Evolutionary conservation across 2,113 vertebrate genomes (phyloP), one percentile per base, ranked within the genome.

Genomic region (Corapipo altera): DNA sequence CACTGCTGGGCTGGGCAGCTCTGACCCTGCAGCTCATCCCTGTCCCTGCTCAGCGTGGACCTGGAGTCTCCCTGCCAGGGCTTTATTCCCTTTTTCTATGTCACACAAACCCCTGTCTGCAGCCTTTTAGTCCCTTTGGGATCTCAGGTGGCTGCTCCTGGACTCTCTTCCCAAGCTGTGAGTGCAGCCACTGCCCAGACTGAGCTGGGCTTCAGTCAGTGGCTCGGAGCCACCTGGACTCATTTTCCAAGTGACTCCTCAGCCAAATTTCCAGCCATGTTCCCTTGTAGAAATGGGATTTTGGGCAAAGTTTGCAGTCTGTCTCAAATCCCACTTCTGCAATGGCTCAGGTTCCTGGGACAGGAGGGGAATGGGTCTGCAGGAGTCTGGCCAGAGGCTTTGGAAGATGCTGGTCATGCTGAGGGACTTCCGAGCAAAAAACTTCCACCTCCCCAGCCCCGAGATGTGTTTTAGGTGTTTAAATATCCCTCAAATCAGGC

Each of bases 11-110:
- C 52, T 7, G 20, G 16, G 32, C 9, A 8, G 57, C 46, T 64
- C 22, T 0, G 1, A 3, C 9, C 20, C 39, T 23, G 33, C n/a
- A 3, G 41, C 7, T 1, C 13, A 4, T 8, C 58, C 4, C 0
- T 5, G 35, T 12, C 69, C 48, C 57, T 37, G 80, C 26, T 12
- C 8, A 49, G 15, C 5, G 0, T 35, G 55, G 51, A 23, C 16
- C 54, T 10, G 27, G 12, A 12, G 19, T 49, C 14, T 73, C 44
- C 54, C 46, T 57, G 30, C 11, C 5, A 0, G 33, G 0, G 1
- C n/a, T 74, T 55, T 12, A 26, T 39, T 32, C 59, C 54, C 66
- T 14, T 49, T 70, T 51, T 20, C n/a, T 8, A 1, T 7, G 15
- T 37, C 30, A 4, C 1, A 3, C 0, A 3, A 41, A 32, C 26